Conservation (phyloP, 2,113 vertebrate species). For the Corythaeola cristata region DNA sequence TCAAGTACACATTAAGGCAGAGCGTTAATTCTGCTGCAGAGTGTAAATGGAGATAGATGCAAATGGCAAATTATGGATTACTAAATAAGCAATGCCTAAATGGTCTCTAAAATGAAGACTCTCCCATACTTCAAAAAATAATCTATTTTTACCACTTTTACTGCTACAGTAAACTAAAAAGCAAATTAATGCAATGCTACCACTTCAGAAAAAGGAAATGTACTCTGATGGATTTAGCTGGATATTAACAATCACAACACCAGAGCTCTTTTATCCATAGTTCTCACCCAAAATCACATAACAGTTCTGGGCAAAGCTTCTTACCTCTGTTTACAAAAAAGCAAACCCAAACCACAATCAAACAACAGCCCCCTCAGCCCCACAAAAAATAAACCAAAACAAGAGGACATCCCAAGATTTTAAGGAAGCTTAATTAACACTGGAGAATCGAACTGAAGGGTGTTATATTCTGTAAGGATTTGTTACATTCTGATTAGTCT, state of each 20-base stretch:
- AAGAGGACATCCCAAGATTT: not conserved
- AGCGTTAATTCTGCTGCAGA: not conserved
- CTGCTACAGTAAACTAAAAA: not conserved
- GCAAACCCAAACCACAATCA: not conserved
- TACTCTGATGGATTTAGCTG: not conserved
- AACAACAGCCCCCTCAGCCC: not conserved
- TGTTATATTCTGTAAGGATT: not conserved
- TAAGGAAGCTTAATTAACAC: not conserved
- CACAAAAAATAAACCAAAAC: not conserved
- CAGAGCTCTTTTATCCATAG: not conserved
- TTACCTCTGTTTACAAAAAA: not conserved
- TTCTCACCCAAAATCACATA: not conserved
- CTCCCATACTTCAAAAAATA: not conserved
- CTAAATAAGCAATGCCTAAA: slow-evolving; percentile 3
- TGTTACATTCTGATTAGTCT: not conserved
- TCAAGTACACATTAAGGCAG: not conserved
- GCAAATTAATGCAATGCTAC: not conserved
- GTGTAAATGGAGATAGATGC: not conserved
- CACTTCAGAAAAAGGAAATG: not conserved
- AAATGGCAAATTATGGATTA: not conserved
- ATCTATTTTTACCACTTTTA: not conserved
- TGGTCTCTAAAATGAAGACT: not conserved
- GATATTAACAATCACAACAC: not conserved
- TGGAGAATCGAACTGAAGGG: not conserved
- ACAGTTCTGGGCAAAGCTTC: not conserved